Evolutionary conservation across 1,140 invertebrate genomes (phyloP).

Genomic region (Polypedilum vanderplanki): DNA sequence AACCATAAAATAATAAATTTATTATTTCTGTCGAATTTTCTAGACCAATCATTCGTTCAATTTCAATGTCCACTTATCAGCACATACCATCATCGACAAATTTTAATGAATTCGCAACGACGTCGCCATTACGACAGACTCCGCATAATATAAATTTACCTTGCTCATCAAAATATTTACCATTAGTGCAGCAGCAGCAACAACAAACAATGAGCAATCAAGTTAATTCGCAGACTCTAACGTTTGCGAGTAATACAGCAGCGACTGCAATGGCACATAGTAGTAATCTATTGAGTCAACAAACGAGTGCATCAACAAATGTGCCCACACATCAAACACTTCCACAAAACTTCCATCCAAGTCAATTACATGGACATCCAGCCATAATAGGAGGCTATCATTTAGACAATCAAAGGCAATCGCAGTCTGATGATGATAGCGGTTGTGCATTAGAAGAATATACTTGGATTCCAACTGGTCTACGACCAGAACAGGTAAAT

Average conservation of each 20-base stretch:
- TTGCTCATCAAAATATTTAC: constrained; percentile 1
- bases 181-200: not conserved
- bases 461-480: constrained; percentile 93
- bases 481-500: constrained; percentile 88
- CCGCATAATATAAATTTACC: constrained; percentile 10
- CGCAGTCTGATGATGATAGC: constrained; percentile 92
- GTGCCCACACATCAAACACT: constrained; percentile 1
- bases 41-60: not conserved
- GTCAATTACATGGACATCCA: constrained; percentile 15
- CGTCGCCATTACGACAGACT: not conserved
- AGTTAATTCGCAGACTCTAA: not conserved
- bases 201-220: constrained; percentile 8
- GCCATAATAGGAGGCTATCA: constrained; percentile 47
- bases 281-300: constrained; percentile 11
- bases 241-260: not conserved
- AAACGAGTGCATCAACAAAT: not conserved
- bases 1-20: too few species aligned
- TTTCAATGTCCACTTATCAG: constrained; percentile 8
- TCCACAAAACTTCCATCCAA: constrained; percentile 17
- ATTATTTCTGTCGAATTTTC: not conserved
- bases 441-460: constrained; percentile 96
- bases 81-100: not conserved
- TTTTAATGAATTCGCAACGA: not conserved
- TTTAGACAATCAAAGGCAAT: constrained; percentile 74
- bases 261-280: not conserved